phyloP scores from a whole-genome alignment of 2,888 invertebrate species.

The Cosmopolites sordidus region DNA sequence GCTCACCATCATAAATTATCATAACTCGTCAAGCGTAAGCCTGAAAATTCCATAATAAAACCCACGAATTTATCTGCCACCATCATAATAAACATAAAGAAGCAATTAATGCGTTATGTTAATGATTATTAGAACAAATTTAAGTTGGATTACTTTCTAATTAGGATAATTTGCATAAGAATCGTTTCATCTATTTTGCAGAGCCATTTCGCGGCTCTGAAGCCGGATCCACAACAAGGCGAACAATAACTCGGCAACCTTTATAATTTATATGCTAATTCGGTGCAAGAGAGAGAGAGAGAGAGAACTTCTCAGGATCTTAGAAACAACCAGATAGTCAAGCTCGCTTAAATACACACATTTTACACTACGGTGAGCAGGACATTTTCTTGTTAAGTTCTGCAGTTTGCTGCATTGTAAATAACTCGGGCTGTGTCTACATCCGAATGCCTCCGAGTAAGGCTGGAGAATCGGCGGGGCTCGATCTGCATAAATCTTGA shows the following conservation, averaged over 20 bases:
- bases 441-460: conserved; percentile 18
- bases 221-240: background rate
- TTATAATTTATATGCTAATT: conserved; percentile 47
- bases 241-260: conserved; percentile 2
- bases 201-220: background rate
- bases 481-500: conserved; percentile 15
- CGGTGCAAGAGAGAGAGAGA: conserved; percentile 40
- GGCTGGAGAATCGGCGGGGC: conserved; percentile 15
- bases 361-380: conserved; percentile 48
- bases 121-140: too few species aligned
- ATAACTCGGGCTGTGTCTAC: conserved; percentile 28
- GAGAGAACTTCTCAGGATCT: conserved; percentile 45
- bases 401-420: conserved; percentile 33
- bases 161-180: background rate
- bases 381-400: conserved; percentile 42
- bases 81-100: too few species aligned
- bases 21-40: too few species aligned
- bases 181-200: conserved; percentile 4
- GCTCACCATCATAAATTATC: too few species aligned
- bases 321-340: conserved; percentile 45
- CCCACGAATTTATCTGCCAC: too few species aligned
- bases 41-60: too few species aligned
- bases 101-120: too few species aligned
- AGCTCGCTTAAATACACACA: conserved; percentile 49
- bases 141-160: too few species aligned